phyloP scores from a whole-genome alignment of 2,797 vertebrate species.

The Ambastaia sidthimunki region DNA sequence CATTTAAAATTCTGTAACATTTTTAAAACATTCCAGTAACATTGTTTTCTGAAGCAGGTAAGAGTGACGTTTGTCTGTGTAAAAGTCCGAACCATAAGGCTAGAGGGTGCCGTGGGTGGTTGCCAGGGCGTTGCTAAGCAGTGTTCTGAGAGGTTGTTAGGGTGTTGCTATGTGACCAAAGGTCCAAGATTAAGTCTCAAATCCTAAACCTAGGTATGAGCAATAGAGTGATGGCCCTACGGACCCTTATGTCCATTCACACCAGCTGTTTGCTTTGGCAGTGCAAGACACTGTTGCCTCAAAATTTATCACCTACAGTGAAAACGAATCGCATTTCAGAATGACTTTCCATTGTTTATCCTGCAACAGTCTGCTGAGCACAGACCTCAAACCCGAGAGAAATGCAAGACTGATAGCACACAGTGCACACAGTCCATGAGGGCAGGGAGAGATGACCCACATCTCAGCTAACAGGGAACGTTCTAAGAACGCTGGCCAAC shows the following conservation, averaged over 20 bases:
- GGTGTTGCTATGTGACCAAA: too few relatives aligned
- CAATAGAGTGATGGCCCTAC: neutral
- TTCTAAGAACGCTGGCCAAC: too few relatives aligned
- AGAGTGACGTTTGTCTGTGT: too few relatives aligned
- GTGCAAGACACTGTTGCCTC: neutral
- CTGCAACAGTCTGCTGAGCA: conserved; percentile 40
- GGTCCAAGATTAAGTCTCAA: too few relatives aligned
- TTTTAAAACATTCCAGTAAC: too few relatives aligned
- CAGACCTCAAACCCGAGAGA: conserved; percentile 17
- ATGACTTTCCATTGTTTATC: conserved; percentile 46
- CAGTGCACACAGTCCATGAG: conserved; percentile 12
- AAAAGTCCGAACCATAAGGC: too few relatives aligned
- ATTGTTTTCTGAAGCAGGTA: too few relatives aligned
- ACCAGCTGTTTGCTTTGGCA: conserved; percentile 23
- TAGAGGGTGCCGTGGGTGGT: too few relatives aligned
- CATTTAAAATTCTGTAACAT: too few relatives aligned
- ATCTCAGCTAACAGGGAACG: neutral
- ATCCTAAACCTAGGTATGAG: too few relatives aligned
- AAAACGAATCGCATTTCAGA: conserved; percentile 36
- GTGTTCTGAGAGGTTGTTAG: too few relatives aligned
- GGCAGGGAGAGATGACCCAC: conserved; percentile 45
- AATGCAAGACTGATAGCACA: conserved; percentile 28
- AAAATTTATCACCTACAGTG: conserved; percentile 26
- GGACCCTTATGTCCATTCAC: neutral
- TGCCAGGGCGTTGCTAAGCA: too few relatives aligned